Base-by-base conservation (phyloP, 2,113 vertebrate species). In the Mustelus asterias region DNA sequence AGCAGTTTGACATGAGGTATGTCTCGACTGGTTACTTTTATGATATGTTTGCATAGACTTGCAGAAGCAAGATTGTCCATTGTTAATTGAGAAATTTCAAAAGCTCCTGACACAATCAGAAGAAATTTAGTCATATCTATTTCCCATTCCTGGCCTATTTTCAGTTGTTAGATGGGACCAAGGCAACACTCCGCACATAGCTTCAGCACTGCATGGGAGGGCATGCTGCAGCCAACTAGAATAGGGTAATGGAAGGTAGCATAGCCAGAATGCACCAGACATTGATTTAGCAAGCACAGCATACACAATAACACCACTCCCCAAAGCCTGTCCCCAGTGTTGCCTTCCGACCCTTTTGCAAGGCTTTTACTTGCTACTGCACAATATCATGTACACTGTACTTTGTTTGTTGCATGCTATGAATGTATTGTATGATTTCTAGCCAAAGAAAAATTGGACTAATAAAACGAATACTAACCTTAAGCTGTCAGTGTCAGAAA, bases 1-100 rank as follows among this genome's bases (percentile, higher is more conserved):
- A 99, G 99, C 99, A 99, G 99, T 99, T 99, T 99, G 99, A 99
- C 98, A 99, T 98, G 98, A 99, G 96, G 18, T 97, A 97, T 97
- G 97, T 97, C 85, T 65, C 96, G 96, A 41, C 94, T 97, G 26
- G 33, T 96, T 89, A 85, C 78, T 96, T 96, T 85, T 41, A 13
- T 14, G 16, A 48, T 72, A 16, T 24, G 16, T 95, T 95, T 72
- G 41, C 69, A 33, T 44, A 95, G 44, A 95, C 24, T 48, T 48
- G 33, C 37, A 16, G 14, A 18, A 41, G 54, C 86, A 33, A 58
- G 44, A 89, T 58, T 89, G 24, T 89, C 26, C 26, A 22, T 41
- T 18, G 41, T 67, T 70, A 48, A 70, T 95, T 95, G n/a, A 48
- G 67, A 95, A 29, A 95, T 48, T 95, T 44, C n/a, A 89, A 58